Base-by-base conservation (phyloP, 2,888 invertebrate species). In the Podotricha telesiphe region DNA sequence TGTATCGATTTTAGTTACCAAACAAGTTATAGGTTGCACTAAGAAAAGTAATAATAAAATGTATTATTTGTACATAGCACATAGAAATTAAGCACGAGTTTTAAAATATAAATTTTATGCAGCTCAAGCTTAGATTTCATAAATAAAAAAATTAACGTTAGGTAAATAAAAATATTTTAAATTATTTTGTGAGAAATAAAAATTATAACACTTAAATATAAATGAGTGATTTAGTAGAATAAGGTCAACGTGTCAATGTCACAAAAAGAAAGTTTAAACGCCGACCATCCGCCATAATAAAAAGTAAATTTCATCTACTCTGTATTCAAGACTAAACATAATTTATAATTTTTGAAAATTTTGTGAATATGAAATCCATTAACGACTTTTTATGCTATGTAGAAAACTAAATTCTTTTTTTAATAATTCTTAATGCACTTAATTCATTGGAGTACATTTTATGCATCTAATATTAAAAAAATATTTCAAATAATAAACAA, bases 191-290 rank as follows among this genome's bases (percentile, higher is more conserved):
- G 55, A 37, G 17, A 55, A 55, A 34, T 34, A 17, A 11, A 34
- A 28, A 53, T 53, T 15, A 53, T 53, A 28, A 53, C 28, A 53
- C 2, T 53, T 53, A n/a, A 53, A 34, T 17, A 17, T 17, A 53
- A 4, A 53, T 10, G 34, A 53, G n/a, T 34, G 34, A 55, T 59
- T 59, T 59, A 42, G 4, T 42, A 66, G n/a, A n/a, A 59, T 80
- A 86, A 76, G 86, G 88, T 86, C 80, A 88, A 75, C 76, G 80
- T 84, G 84, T 82, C 86, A 82, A 81, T 81, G 82, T 76, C 78
- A 79, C 81, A 80, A 83, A 86, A 87, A 83, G 87, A 89, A 89
- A 89, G 87, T 85, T 80, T 76, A 77, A 75, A 50, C 55, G 51
- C 53, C 53, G 48, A 34, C 45, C 28, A 48, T 62, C 42, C 47